Base-by-base conservation (phyloP, 2,113 vertebrate species). In the Dicentrarchus labrax region DNA sequence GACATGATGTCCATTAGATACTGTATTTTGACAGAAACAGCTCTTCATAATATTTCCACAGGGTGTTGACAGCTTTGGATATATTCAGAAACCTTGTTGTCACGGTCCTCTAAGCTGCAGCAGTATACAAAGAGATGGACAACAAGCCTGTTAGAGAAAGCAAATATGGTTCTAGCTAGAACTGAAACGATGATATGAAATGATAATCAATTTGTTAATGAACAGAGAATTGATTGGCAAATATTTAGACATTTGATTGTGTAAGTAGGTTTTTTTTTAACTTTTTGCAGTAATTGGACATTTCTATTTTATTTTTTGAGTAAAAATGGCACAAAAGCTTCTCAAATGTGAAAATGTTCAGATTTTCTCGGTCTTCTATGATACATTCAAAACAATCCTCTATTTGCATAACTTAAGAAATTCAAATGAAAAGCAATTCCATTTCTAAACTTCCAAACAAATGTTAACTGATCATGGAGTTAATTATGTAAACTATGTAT, bases 21-120 rank as follows among this genome's bases (percentile, higher is more conserved):
- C 30, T 36, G 39, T 15, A 41, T 43, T 57, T 72, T 65, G 41
- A 62, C 41, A 66, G 43, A 71, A 60, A n/a, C n/a, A 51, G 76
- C 16, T 68, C 17, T 24, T 69, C 9, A 11, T n/a, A 12, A 54
- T n/a, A 60, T 47, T 56, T 82, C 21, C 76, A 38, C 51, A 59
- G 22, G 78, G 59, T 78, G 68, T 61, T 72, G 78, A 48, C 75
- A 79, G 61, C 60, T 56, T n/a, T 50, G 21, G 67, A 64, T 69
- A 65, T 79, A 65, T 76, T 86, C 41, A 66, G 50, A 59, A 30
- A 54, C 56, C 17, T 38, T 86, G 66, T 54, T 68, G 30, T 36
- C 21, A 48, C 48, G 12, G 70, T 8, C 6, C 24, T 21, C 1
- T 13, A 21, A 51, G 50, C 53, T 56, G 24, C 38, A 54, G 48